Percentiles rank a stretch among this genome's conserved stretches.
These are phyloP conservation scores for Lepidonotus clava DNA, from an alignment of 2,888 invertebrate genomes.

Conservation along the genomic window DNA sequence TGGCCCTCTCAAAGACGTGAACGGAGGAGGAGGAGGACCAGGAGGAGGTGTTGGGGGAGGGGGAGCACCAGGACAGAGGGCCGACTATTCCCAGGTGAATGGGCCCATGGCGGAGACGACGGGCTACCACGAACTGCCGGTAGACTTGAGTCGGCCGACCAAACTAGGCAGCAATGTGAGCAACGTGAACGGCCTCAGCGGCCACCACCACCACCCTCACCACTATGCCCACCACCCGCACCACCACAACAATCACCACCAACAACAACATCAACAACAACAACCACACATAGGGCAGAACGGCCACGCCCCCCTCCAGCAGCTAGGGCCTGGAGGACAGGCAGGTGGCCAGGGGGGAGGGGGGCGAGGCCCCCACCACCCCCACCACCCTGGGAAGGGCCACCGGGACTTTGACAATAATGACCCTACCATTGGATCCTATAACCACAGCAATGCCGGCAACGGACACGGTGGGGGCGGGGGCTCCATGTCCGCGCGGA, in stretches of 20 bases:
- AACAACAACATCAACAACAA: constrained; percentile 5
- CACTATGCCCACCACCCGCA: background rate
- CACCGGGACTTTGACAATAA: constrained; percentile 45
- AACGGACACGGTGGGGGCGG: background rate
- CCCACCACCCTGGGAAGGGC: background rate
- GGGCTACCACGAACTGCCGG: constrained; percentile 22
- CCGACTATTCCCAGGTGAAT: background rate
- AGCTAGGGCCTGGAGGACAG: no score
- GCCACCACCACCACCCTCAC: background rate
- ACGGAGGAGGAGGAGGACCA: background rate
- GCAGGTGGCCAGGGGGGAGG: background rate
- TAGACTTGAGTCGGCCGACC: constrained; percentile 34
- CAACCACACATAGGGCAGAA: background rate
- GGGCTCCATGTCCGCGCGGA: background rate
- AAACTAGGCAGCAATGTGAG: background rate
- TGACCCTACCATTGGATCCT: constrained; percentile 33
- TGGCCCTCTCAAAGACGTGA: background rate
- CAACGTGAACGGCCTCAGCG: background rate
- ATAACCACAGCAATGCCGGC: background rate
- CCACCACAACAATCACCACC: background rate
- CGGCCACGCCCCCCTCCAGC: no score
- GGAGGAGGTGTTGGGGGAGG: no score
- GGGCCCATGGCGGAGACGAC: constrained; percentile 41
- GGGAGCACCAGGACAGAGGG: background rate
- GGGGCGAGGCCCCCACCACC: background rate